Percentiles rank a stretch among this genome's conserved stretches.
These are phyloP conservation scores for Ivindomyrus marchei DNA, from an alignment of 2,113 vertebrate species.

Conservation along the genomic window DNA sequence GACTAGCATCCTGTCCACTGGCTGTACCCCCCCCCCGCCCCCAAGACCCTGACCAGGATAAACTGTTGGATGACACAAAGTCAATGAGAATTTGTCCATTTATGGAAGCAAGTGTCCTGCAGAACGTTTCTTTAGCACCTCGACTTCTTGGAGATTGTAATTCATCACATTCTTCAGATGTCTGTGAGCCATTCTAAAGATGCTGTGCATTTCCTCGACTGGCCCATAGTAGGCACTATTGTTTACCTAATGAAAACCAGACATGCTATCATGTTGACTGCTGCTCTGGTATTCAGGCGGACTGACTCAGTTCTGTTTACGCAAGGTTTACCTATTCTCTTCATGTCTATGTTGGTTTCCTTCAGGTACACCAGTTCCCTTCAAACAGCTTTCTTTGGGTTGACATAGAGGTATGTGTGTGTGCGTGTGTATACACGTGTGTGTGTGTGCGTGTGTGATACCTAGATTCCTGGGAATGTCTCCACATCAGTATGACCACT, in stretches of 20 bases:
- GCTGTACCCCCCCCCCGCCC: neutral
- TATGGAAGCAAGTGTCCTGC: neutral
- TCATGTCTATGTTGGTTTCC: neutral
- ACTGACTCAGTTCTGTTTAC: neutral
- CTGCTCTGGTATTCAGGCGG: neutral
- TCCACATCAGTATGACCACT: neutral
- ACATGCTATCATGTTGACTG: neutral
- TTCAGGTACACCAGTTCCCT: neutral
- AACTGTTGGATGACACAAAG: neutral
- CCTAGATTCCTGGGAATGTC: neutral
- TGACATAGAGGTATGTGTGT: neutral
- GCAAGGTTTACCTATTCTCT: neutral
- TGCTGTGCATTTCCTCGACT: neutral
- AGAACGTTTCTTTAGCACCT: neutral
- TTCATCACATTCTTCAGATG: neutral
- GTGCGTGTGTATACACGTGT: too few species aligned
- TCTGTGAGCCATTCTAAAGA: neutral
- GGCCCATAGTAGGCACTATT: neutral
- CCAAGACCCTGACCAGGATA: neutral
- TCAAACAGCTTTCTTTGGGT: neutral
- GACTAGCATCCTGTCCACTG: neutral
- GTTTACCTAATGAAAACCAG: neutral
- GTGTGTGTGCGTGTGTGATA: neutral
- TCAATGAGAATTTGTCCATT: neutral
- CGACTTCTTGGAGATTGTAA: neutral